Conservation (phyloP, 2,888 invertebrate species). For the Dioctria rufipes region DNA sequence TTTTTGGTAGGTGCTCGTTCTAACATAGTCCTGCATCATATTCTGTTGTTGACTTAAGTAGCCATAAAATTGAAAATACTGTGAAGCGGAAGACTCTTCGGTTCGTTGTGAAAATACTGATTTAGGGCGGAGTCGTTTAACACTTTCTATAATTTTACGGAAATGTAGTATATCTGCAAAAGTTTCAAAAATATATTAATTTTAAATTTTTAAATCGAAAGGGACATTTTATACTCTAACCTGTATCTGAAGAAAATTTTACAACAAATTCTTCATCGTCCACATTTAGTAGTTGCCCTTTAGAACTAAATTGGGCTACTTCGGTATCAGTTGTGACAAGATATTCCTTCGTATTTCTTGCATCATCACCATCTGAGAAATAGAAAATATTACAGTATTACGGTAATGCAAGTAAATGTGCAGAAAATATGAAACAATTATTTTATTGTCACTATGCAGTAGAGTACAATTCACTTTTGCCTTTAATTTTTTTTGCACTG, state of each 20-base stretch:
- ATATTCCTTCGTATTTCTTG: constrained; percentile 66
- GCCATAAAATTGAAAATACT: constrained; percentile 99
- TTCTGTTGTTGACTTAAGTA: constrained; percentile 99
- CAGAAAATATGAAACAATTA: no score
- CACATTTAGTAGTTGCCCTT: constrained; percentile 67
- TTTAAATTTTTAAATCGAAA: no score
- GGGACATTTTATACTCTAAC: constrained; percentile 58
- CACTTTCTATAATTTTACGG: constrained; percentile 69
- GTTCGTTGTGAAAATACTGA: constrained; percentile 97
- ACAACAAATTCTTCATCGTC: constrained; percentile 69
- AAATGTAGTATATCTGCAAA: constrained; percentile 67
- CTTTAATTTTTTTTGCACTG: no score
- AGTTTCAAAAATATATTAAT: not conserved
- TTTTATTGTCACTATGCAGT: no score
- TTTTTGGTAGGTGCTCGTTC: constrained; percentile 98
- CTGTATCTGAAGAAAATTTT: constrained; percentile 67
- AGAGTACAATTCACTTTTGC: no score
- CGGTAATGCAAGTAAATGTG: no score
- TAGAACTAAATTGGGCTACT: constrained; percentile 68
- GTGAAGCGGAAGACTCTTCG: constrained; percentile 97
- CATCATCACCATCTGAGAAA: constrained; percentile 63
- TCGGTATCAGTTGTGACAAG: constrained; percentile 68
- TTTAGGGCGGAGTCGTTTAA: constrained; percentile 70
- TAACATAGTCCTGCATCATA: constrained; percentile 99
- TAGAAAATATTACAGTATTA: no score